Base-by-base conservation (phyloP, 2,888 invertebrate species). In the Perdita meconis region DNA sequence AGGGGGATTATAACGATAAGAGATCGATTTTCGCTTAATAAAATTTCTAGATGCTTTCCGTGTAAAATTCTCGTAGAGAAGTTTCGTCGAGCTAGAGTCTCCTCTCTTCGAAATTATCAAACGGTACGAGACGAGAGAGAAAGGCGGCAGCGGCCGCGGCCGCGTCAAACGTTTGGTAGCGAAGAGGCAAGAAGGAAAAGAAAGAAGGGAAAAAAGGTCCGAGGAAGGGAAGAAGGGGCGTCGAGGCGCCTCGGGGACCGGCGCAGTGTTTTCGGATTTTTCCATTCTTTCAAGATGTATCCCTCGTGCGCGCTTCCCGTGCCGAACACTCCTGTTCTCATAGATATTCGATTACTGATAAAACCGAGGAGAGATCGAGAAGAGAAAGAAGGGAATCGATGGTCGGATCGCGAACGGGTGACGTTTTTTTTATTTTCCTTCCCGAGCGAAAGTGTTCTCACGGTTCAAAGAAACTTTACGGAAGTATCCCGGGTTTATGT, bases 11-110 rank as follows among this genome's bases (percentile, higher is more conserved):
- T 80, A 74, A 78, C 57, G 70, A 61, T 77, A 79, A 78, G 78
- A 69, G 34, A 60, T n/a, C 68, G 65, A 26, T 81, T 71, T 74
- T 80, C 78, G 88, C 85, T 69, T 82, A 87, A 84, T 78, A 19
- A 78, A 73, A 83, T 81, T 81, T 75, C 76, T 88, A 88, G 85
- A 71, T 75, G 88, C 88, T 88, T 88, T 88, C 71, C 73, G 75
- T 88, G 88, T 87, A 70, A 80, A 81, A 67, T 79, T 79, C 72
- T 67, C 55, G 71, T 84, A 85, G 76, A 12, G 51, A 61, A 65
- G 78, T 74, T 84, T 84, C 69, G 71, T 78, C 81, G 73, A 63
- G 55, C 60, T 34, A 63, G 53, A 6, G 34, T 66, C 24, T 64
- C 57, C 57, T 47, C 40, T 59, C 38, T 68, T 47, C 12, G 13